Base-by-base conservation (phyloP, 2,797 vertebrate species). In the Coregonus ussuriensis region DNA sequence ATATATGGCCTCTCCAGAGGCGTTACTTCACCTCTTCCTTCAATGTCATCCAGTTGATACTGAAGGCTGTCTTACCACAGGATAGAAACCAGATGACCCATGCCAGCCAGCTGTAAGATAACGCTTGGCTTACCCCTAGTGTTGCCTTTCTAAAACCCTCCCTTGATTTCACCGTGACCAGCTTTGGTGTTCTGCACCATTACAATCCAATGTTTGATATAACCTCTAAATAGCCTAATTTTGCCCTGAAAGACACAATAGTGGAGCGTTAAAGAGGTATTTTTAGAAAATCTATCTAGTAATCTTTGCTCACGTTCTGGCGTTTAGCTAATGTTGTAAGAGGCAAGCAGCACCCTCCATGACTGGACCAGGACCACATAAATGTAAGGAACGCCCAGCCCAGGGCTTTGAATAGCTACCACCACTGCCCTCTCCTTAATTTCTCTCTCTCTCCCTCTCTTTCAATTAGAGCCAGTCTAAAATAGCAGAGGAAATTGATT, bases 341-440 rank as follows among this genome's bases (percentile, higher is more conserved):
- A 66, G 63, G 74, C 33, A 72, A 76, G 68, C 77, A 56, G 21
- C 25, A 74, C 73, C 75, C 72, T 63, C 53, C 18, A 74, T 69
- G 68, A 79, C 41, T 71, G 69, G 47, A 63, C 59, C 59, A 25
- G 59, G 29, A 80, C 86, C 82, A 70, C 81, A 85, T 75, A 77
- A 78, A 82, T 79, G 67, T 71, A 59, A 74, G 73, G 68, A 66
- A 62, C 52, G n/a, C n/a, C 35, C 67, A 37, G 31, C 66, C 4
- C 59, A 25, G 59, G 21, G 59, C 73, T 72, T 29, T 53, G 31
- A 29, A 72, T 53, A 71, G 37, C 53, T 25, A 47, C 25, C 37
- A 71, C 53, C 56, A 72, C 53, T 3, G 74, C 33, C 37, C 31
- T 69, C n/a, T 77, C 31, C 76, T 52, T 75, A 29, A 59, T 66